phyloP scores from a whole-genome alignment of 23 tunicate genomes.

The Phallusia fumigata region DNA sequence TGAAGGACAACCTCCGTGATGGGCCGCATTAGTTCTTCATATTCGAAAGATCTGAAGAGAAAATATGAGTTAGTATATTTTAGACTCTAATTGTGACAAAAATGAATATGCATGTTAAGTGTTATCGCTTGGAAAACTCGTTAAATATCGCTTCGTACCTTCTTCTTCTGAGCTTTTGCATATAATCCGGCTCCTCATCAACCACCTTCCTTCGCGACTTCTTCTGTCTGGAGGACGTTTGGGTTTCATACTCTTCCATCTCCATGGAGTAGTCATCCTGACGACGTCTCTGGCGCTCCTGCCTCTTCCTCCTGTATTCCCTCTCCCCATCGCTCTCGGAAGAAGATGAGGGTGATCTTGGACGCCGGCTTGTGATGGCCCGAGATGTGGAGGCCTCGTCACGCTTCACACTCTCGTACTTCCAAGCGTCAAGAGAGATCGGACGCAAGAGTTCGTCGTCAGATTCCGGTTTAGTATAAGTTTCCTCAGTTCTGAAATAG shows the following conservation, averaged over 20 bases:
- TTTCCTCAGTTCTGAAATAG: conserved; percentile 21
- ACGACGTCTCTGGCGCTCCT: conserved; percentile 37
- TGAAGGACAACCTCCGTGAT: conserved; percentile 59
- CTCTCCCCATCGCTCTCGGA: conserved; percentile 55
- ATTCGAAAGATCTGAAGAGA: conserved; percentile 71
- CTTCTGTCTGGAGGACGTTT: conserved; percentile 32
- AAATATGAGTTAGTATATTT: not conserved
- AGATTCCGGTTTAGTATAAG: conserved; percentile 59
- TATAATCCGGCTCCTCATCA: conserved; percentile 58
- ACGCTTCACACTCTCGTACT: conserved; percentile 43
- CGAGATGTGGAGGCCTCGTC: conserved; percentile 5
- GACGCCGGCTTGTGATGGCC: conserved; percentile 20
- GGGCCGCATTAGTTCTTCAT: conserved; percentile 88
- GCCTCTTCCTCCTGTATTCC: conserved; percentile 45
- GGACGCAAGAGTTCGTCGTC: conserved; percentile 86
- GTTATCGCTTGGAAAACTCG: no score
- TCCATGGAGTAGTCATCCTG: conserved; percentile 42
- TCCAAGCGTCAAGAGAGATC: conserved; percentile 83
- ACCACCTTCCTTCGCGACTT: conserved; percentile 26
- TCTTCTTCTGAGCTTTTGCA: conserved; percentile 54
- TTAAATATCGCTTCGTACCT: conserved; percentile 10
- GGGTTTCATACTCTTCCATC: conserved; percentile 29
- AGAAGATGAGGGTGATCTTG: conserved; percentile 13
- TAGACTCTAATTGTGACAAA: no score
- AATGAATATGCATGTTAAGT: not conserved